phyloP scores from a whole-genome alignment of 2,113 vertebrate genomes.

The Camelus bactrianus region DNA sequence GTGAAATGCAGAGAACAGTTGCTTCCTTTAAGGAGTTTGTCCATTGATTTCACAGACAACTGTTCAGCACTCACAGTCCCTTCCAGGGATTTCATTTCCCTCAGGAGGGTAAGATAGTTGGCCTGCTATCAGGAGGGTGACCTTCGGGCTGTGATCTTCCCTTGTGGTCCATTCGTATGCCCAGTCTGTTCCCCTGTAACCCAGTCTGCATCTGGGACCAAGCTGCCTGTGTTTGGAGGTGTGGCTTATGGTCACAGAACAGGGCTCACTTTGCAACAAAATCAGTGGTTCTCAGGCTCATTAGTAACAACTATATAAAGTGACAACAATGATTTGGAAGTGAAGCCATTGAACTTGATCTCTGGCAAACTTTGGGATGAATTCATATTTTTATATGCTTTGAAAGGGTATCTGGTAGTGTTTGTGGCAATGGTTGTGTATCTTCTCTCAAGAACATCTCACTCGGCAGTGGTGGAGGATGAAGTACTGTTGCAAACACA shows the following conservation, averaged over 20 bases:
- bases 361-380: constrained; percentile 1
- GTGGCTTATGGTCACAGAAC: not conserved
- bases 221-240: not conserved
- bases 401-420: not conserved
- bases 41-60: constrained; percentile 46
- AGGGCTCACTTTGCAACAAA: not conserved
- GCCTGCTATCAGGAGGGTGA: not conserved
- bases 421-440: not conserved
- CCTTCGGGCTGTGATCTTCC: not conserved
- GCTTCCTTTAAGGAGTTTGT: not conserved
- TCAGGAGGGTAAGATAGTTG: not conserved
- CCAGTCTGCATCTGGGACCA: not conserved
- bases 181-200: not conserved
- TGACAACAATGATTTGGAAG: not conserved
- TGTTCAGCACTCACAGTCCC: not conserved
- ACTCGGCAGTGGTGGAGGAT: not conserved
- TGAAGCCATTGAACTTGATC: not conserved
- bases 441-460: not conserved
- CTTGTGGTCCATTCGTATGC: not conserved
- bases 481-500: not conserved
- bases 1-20: constrained; percentile 14
- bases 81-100: not conserved
- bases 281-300: not conserved
- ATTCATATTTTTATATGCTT: constrained; percentile 12
- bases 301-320: constrained; percentile 34